Evolutionary conservation across 2,113 vertebrate species (phyloP), one percentile per base, ranked within the genome.

Genomic region (Fregata magnificens): DNA sequence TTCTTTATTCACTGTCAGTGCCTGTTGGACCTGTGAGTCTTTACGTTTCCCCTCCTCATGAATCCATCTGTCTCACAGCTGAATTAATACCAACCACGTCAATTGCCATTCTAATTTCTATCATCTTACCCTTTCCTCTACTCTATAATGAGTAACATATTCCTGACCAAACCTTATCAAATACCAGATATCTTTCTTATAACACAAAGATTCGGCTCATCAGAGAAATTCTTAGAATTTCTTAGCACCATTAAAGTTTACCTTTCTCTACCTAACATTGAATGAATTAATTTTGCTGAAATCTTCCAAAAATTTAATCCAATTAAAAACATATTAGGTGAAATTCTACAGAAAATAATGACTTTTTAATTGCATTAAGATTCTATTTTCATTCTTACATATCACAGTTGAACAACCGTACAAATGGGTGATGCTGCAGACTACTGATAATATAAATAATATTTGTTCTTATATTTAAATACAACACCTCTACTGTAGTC

Each of bases 111-210:
- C 34, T 87, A 18, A 59, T 70, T 80, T 81, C 38, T 70, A 1
- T 62, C 28, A 1, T 62, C 28, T 73, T 29, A 42, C 3, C 26
- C 31, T 87, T 73, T 85, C 11, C 18, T 56, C 59, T 92, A 8
- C 6, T 62, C 18, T 52, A 7, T 74, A 66, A 84, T 1, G 1
- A 2, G 0, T 36, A 52, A 44, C 0, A 0, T 38, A 42, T 70
- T 81, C 29, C 26, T 84, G 44, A 65, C 22, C 31, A 81, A 73
- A 73, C 16, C 31, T 40, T 56, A 26, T 65, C 10, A 65, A 91
- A 65, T 9, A 31, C 3, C 11, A 45, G 28, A 10, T 55, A 29
- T 16, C 7, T 65, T 77, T 86, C 32, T 69, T 45, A 16, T 16
- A 56, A 70, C 5, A 61, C 44, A 34, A 29, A 13, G 4, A 55